These are phyloP conservation scores for Urocitellus parryii DNA, from an alignment of 2,113 vertebrate genomes.

Conservation along the genomic window DNA sequence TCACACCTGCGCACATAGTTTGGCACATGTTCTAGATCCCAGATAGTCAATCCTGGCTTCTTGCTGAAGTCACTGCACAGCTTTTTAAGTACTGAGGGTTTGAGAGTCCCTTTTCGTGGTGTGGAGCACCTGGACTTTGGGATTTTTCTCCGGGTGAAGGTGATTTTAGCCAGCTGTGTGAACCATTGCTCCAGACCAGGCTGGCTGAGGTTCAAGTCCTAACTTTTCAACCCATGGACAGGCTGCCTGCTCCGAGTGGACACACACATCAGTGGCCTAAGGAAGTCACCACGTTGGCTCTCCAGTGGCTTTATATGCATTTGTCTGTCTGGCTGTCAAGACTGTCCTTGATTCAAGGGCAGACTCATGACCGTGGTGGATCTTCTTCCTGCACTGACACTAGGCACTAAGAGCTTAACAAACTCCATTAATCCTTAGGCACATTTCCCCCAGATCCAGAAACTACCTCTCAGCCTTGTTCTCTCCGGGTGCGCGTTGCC, in stretches of 20 bases:
- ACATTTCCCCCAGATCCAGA: background rate
- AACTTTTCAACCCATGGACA: background rate
- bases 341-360: too few relatives aligned
- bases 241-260: background rate
- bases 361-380: background rate
- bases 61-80: background rate
- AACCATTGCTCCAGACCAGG: background rate
- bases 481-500: background rate
- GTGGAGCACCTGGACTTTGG: background rate
- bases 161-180: background rate
- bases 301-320: background rate
- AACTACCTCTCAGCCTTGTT: background rate
- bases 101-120: background rate
- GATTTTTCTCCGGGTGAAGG: background rate
- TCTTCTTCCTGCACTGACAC: background rate
- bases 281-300: too few relatives aligned
- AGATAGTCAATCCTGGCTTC: background rate
- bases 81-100: background rate
- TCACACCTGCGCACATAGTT: background rate
- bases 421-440: background rate
- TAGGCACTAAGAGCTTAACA: background rate
- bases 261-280: background rate
- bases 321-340: background rate
- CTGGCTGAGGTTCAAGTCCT: background rate
- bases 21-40: rapidly evolving